Evolutionary conservation across 2,797 vertebrate genomes (phyloP), one percentile per base, ranked within the genome.

Genomic region (Labroides dimidiatus): DNA sequence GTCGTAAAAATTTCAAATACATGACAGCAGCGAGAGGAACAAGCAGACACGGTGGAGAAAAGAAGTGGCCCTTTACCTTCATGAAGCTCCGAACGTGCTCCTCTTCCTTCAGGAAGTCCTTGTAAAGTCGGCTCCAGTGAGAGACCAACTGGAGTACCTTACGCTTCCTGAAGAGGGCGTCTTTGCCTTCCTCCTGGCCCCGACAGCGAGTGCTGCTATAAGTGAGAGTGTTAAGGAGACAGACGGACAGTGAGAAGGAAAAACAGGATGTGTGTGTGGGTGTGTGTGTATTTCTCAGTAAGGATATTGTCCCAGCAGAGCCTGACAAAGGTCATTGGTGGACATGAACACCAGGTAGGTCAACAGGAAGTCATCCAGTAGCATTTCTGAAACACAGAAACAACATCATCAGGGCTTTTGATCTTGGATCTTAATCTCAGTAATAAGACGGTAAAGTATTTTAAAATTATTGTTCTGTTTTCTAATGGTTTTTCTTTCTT

Each of bases 321-420:
- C 97, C 89, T 98, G 96, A 87, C 97, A 99, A 88, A 99, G 93
- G 92, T 99, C 97, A 62, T 94, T 91, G 0, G 97, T 99, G 16
- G 97, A 96, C 97, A 99, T 99, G 94, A 99, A 99, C 71, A 98
- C 97, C 0, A 97, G 96, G 87, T 99, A 99, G 0, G 97, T 99
- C 92, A 99, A 92, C 78, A 99, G 93, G 92, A 99, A 99, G 90
- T 99, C 97, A 78, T 99, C 97, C 75, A 99, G 94, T 69, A 98
- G 96, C 85, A 96, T 96, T 91, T 98, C 97, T 99, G 95, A 54
- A 94, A 92, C 53, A 89, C 45, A 86, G 54, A 83, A 78, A 85
- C 63, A 10, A 64, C 20, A 2, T 7, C 7, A 21, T 20, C 30
- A 33, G 30, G 30, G 7, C 30, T 33, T 33, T 33, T 33, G 8